Evolutionary conservation across 2,113 vertebrate species (phyloP).

Genomic region (Vimba vimba): DNA sequence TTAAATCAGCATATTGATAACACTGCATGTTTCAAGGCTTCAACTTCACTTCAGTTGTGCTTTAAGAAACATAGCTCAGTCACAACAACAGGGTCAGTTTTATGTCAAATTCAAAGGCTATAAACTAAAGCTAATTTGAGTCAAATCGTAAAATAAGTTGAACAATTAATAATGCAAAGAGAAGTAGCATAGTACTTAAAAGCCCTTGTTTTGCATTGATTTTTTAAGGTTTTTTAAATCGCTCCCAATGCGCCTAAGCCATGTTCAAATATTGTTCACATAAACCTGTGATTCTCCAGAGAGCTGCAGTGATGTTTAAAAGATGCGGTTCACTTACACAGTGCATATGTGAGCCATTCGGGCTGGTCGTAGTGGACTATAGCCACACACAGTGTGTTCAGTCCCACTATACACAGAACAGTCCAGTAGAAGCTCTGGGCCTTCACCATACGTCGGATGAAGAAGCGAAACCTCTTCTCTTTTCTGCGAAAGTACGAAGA

Average conservation of each 20-base stretch:
- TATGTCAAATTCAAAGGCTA: neutral
- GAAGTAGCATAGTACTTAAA: neutral
- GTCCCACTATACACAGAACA: conserved; percentile 90
- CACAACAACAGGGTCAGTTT: neutral
- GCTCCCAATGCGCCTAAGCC: neutral
- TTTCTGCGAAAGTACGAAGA: conserved; percentile 92
- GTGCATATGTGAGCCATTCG: conserved; percentile 85
- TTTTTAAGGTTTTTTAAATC: neutral
- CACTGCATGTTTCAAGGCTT: no score
- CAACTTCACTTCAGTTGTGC: no score
- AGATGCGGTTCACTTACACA: conserved; percentile 81
- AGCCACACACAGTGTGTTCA: conserved; percentile 94
- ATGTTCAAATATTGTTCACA: conserved; percentile 20
- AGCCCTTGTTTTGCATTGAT: neutral
- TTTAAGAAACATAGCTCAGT: neutral
- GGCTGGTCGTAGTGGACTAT: conserved; percentile 98
- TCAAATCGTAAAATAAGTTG: neutral
- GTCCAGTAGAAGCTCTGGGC: conserved; percentile 97
- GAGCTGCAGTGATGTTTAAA: conserved; percentile 9
- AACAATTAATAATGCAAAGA: neutral
- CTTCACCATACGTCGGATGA: conserved; percentile 94
- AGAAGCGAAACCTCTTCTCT: conserved; percentile 94
- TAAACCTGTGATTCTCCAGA: conserved; percentile 1
- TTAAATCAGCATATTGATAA: no score
- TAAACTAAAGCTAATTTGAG: neutral